Base-by-base conservation (phyloP, 1,140 invertebrate species). In the Glomeris maerens region DNA sequence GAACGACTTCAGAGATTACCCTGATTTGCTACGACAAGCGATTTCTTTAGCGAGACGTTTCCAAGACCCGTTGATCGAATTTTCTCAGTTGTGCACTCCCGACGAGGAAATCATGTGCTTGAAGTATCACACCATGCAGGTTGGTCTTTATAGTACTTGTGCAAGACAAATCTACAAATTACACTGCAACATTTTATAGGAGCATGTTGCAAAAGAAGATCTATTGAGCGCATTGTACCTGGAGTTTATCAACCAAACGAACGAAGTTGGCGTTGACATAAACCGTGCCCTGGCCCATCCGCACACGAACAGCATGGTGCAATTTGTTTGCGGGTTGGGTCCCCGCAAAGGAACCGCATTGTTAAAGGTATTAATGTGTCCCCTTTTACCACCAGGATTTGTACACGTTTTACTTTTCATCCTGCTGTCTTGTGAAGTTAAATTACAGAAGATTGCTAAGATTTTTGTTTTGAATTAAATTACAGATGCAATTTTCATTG, bases 251-350 rank as follows among this genome's bases (percentile, higher is more conserved):
- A 80, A 79, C 60, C 75, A 89, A 47, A 88, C 92, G 0, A 97
- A 96, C 66, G 92, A 97, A 73, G 92, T 98, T 4, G 96, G 96
- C n/a, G 90, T 99, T 0, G 95, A 99, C 64, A 78, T 99, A 3
- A 99, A 99, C 64, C 73, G 84, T 59, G 84, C 88, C 14, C 80
- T 98, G 1, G 77, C 87, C 48, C 85, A 89, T 47, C 76, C 83
- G 0, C 83, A 96, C 55, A 87, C 87, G 1, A 75, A 81, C 0
- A 83, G 90, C 62, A 65, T 98, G n/a, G 72, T 98, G 3, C 96
- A 99, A 70, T 99, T 98, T 67, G 82, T 98, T 2, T 96, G 92
- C 67, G 96, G 96, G 31, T 69, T 99, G 5, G 96, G 96, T 2
- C 89, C 92, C 0, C 74, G 95, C 47, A 99, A 99, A 70, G 91